Conservation (phyloP, 1,140 invertebrate genomes). For the Patella vulgata region DNA sequence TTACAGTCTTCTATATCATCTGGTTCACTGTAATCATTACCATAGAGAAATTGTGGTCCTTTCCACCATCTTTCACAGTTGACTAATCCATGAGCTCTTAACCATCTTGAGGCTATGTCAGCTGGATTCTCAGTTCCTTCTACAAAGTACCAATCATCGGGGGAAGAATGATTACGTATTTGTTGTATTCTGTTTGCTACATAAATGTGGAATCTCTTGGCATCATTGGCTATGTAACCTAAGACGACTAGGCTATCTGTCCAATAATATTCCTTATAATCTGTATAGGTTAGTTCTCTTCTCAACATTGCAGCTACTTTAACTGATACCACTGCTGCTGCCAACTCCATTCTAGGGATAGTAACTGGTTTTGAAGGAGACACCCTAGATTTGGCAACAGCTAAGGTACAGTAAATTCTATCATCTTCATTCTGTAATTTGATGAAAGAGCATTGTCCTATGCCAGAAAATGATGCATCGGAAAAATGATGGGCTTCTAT, state of each 20-base stretch:
- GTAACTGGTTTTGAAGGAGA: slow-evolving; percentile 25
- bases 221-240: slow-evolving; percentile 24
- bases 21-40: no score
- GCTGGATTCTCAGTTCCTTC: slow-evolving; percentile 23
- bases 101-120: slow-evolving; percentile 31
- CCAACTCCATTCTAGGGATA: slow-evolving; percentile 28
- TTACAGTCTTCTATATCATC: not conserved
- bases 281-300: slow-evolving; percentile 15
- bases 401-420: slow-evolving; percentile 29
- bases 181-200: slow-evolving; percentile 20
- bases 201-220: slow-evolving; percentile 21
- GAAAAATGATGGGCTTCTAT: slow-evolving; percentile 41
- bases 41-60: slow-evolving; percentile 32
- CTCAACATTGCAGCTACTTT: slow-evolving; percentile 18
- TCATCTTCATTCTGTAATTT: slow-evolving; percentile 11
- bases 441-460: slow-evolving; percentile 42
- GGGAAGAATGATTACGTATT: slow-evolving; percentile 14
- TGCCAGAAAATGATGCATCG: slow-evolving; percentile 32
- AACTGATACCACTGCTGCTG: slow-evolving; percentile 33
- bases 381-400: slow-evolving; percentile 34
- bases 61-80: slow-evolving; percentile 31
- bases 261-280: slow-evolving; percentile 23
- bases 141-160: slow-evolving; percentile 31
- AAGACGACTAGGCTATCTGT: slow-evolving; percentile 25
- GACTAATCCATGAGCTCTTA: slow-evolving; percentile 11